A percentile compares a stretch with the other conserved stretches of the same genome.
Conservation (phyloP, 1,140 invertebrate genomes). For the Aphidius ervi region DNA sequence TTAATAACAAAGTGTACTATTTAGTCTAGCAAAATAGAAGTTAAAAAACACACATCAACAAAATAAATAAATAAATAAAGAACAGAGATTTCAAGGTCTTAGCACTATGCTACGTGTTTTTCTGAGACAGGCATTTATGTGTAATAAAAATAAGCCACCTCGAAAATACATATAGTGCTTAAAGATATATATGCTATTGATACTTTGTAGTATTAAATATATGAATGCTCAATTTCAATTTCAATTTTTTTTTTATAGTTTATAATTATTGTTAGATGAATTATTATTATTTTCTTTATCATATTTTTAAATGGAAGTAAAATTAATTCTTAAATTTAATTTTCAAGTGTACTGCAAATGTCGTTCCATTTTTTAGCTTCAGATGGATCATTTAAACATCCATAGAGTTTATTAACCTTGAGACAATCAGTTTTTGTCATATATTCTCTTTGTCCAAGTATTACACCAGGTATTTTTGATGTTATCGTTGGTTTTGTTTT, state of each 20-base stretch:
- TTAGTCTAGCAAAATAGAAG: background rate
- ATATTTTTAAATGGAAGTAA: background rate
- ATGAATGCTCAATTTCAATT: no score
- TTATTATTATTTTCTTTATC: constrained; percentile 3
- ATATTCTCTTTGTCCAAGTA: constrained; percentile 58
- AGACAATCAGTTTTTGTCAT: constrained; percentile 66
- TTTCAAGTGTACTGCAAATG: constrained; percentile 58
- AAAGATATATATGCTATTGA: no score
- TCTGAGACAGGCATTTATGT: no score
- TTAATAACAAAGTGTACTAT: background rate
- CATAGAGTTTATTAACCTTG: constrained; percentile 68
- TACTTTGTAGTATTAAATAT: no score
- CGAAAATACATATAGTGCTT: no score
- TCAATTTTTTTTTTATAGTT: no score
- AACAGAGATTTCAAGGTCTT: no score
- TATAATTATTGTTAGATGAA: no score
- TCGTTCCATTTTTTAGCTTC: constrained; percentile 59
- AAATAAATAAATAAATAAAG: no score
- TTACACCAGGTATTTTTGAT: constrained; percentile 51
- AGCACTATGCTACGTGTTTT: no score
- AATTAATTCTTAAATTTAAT: no score
- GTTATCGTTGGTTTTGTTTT: constrained; percentile 59
- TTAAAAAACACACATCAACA: background rate
- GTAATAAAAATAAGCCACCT: no score
- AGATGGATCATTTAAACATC: constrained; percentile 57